phyloP scores from a whole-genome alignment of 2,888 invertebrate species.

The Petrophora chlorosata region DNA sequence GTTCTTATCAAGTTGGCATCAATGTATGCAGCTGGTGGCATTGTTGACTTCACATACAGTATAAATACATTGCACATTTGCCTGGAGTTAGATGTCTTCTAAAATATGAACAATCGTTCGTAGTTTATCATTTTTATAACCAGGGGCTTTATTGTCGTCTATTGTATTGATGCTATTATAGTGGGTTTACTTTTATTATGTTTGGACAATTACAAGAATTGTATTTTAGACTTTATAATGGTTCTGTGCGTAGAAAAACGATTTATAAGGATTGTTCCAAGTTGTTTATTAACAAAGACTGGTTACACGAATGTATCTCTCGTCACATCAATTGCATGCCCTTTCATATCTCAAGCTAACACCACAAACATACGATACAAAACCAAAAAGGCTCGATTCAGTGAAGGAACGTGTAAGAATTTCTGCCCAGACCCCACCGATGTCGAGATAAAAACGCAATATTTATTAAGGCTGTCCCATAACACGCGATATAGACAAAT shows the following conservation, averaged over 20 bases:
- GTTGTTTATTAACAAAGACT: conserved; percentile 3
- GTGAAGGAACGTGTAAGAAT: conserved; percentile 78
- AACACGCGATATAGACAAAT: conserved; percentile 81
- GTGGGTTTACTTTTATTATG: conserved; percentile 22
- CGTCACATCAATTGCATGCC: conserved; percentile 39
- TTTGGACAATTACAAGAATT: no score
- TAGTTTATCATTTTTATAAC: conserved; percentile 57
- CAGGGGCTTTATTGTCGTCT: conserved; percentile 37
- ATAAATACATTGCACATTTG: conserved; percentile 60
- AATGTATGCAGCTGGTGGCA: conserved; percentile 69
- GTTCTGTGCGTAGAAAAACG: not conserved
- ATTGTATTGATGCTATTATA: conserved; percentile 45
- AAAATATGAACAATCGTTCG: conserved; percentile 26
- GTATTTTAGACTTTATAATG: not conserved
- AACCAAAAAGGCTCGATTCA: conserved; percentile 66
- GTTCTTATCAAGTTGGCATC: conserved; percentile 75
- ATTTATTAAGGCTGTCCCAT: conserved; percentile 72
- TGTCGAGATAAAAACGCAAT: conserved; percentile 76
- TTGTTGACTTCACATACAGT: conserved; percentile 56
- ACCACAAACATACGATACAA: conserved; percentile 45
- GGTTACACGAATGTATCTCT: conserved; percentile 27
- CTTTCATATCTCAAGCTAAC: conserved; percentile 45
- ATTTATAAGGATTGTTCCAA: no score
- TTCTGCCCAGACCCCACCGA: conserved; percentile 69
- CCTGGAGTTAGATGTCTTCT: conserved; percentile 22